Base-by-base conservation (phyloP, 2,113 vertebrate genomes). In the Sprattus sprattus region DNA sequence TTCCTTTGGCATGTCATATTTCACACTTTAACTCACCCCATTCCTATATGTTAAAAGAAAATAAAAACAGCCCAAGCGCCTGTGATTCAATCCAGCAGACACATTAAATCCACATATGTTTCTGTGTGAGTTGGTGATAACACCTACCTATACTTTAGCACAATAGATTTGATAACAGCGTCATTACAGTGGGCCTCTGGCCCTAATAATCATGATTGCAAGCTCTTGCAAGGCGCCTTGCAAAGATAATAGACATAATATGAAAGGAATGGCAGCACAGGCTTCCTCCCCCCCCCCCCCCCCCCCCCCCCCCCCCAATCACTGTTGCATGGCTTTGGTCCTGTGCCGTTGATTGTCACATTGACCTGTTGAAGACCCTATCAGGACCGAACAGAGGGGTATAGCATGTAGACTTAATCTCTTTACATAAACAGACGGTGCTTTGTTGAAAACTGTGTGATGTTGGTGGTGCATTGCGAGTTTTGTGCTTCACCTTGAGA, bases 401-500 rank as follows among this genome's bases (percentile, higher is more conserved):
- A 16, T 6, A 39, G 15, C 28, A 32, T 11, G 13, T 15, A 78
- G 28, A 10, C 8, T 67, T 67, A 10, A 10, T 28, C 3, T 32
- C 71, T 2, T 78, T 39, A 78, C 8, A 15, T 13, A 75, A 13
- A 32, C 9, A 39, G 11, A 78, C 6, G 32, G 15, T 10, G 32
- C 28, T 78, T 75, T 39, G 71, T 44, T 78, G 13, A 18, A 78
- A 28, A 3, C 67, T 75, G 25, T 75, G n/a, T 39, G 39, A 39
- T 32, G 28, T 15, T 78, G 71, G 9, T 78, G 71, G 71, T 78
- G 71, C 71, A 78, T 78, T 78, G 71, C 71, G 25, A 78, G 64
- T 67, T 25, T 83, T 25, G 32, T 3, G 32, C 50, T 78, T 86
- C 85, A 85, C 82, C 83, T 88, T 88, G 83, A 85, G 85, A 88